Percentiles rank a stretch among this genome's conserved stretches.
Evolutionary conservation across 92 coral and sea anemone species (phyloP).

Genomic region (Epizoanthus fatuus): DNA sequence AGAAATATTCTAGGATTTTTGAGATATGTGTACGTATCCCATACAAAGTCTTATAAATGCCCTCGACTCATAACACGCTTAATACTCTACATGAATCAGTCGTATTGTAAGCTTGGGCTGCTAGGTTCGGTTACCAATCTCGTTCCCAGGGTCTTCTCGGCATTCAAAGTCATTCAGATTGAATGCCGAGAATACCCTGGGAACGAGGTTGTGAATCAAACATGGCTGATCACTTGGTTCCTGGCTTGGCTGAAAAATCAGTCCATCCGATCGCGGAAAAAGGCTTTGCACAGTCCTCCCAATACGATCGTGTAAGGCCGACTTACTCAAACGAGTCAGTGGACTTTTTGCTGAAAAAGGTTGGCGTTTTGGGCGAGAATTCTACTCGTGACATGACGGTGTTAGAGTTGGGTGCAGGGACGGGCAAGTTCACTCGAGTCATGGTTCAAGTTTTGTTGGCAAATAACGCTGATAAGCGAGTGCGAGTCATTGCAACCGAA

Average conservation of each 20-base stretch:
- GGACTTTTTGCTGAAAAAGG: slow-evolving; percentile 55
- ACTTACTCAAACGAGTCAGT: slow-evolving; percentile 68
- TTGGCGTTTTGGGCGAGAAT: slow-evolving; percentile 59
- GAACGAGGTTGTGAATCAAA: too few species aligned
- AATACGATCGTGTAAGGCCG: slow-evolving; percentile 75
- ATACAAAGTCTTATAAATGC: too few species aligned
- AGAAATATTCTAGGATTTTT: too few species aligned
- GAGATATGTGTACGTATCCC: too few species aligned
- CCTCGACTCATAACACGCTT: too few species aligned
- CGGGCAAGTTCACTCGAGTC: slow-evolving; percentile 80
- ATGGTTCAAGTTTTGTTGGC: slow-evolving; percentile 63
- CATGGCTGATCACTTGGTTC: background rate
- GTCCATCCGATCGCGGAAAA: slow-evolving; percentile 47
- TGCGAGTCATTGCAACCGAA: slow-evolving; percentile 68
- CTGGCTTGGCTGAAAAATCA: background rate
- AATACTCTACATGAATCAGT: too few species aligned
- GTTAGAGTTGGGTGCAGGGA: slow-evolving; percentile 82
- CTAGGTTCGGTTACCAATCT: too few species aligned
- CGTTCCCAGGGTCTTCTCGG: too few species aligned
- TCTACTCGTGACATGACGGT: slow-evolving; percentile 28
- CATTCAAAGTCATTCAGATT: too few species aligned
- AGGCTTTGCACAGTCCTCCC: slow-evolving; percentile 67
- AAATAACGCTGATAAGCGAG: slow-evolving; percentile 25
- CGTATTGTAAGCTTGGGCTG: too few species aligned
- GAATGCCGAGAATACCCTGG: too few species aligned